Conservation (phyloP, 2,888 invertebrate genomes). For the Mesopsocus fuscifrons region DNA sequence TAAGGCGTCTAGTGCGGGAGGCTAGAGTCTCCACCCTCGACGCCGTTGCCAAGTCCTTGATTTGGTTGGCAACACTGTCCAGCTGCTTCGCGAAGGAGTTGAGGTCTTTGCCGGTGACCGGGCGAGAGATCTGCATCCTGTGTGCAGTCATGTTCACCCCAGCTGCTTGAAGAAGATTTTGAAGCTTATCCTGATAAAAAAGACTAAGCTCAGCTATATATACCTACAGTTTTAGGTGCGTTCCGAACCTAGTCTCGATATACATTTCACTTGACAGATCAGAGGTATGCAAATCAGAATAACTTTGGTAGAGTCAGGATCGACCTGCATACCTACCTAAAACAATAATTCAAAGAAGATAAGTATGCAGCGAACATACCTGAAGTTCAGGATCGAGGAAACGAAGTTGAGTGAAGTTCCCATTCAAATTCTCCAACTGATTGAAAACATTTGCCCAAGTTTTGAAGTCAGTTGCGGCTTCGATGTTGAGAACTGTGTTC, state of each 20-base stretch:
- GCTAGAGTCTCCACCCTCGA: constrained; percentile 53
- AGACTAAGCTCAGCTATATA: constrained; percentile 34
- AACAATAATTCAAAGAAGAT: too few relatives aligned
- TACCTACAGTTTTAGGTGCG: constrained; percentile 34
- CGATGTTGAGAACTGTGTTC: constrained; percentile 46
- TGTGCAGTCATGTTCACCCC: constrained; percentile 40
- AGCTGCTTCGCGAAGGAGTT: constrained; percentile 43
- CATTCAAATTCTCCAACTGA: constrained; percentile 27
- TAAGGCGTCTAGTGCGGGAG: constrained; percentile 40
- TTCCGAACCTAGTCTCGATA: too few relatives aligned
- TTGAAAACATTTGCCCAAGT: constrained; percentile 33
- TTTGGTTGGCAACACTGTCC: constrained; percentile 42
- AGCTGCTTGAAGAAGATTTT: constrained; percentile 34
- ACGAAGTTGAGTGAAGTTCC: constrained; percentile 33
- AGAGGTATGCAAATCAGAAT: too few relatives aligned
- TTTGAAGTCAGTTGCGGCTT: constrained; percentile 41
- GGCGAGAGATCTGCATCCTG: constrained; percentile 37
- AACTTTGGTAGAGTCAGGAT: too few relatives aligned
- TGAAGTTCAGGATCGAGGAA: constrained; percentile 38
- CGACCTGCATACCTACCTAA: too few relatives aligned
- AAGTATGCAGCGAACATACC: too few relatives aligned
- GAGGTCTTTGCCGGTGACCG: constrained; percentile 40
- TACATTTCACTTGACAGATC: too few relatives aligned
- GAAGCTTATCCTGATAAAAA: constrained; percentile 26
- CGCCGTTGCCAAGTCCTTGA: constrained; percentile 47